Base-by-base conservation (phyloP, 37 sponge, comb jelly and placozoan genomes). In the Eunapius fragilis region DNA sequence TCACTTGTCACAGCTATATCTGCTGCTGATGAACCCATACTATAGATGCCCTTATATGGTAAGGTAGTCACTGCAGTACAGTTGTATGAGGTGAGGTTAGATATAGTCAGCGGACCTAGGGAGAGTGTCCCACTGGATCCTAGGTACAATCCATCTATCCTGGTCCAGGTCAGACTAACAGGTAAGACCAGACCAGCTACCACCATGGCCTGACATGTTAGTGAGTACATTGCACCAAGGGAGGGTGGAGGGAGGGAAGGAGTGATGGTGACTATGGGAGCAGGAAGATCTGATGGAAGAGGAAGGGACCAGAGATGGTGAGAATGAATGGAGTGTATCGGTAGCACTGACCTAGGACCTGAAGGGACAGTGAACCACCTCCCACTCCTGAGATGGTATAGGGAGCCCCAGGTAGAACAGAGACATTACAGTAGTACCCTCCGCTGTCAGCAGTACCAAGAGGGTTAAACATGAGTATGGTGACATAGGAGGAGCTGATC, bases 391-490 rank as follows among this genome's bases (percentile, higher is more conserved):
- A 58, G 58, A 58, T 58, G 58, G 14, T 17, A 11, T 58, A 58
- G 14, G 58, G 7, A 58, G 58, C 1, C 7, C 17, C 58, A 58
- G 58, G 58, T 58, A 17, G 58, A 11, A 58, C 75, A 75, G 31
- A 26, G 19, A 50, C 91, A 33, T 68, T 72, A 76, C 91, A 90
- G 23, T 28, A 32, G 71, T 90, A 90, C 67, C 17, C 31, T 26
- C 91, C 91, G 12, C 82, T 76, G 36, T 86, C 87, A 14, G 81
- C 35, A 14, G 31, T 75, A 35, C 34, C 34, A 2, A 75, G 32
- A 6, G 75, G 31, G 75, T 25, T 31, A 31, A 75, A 75, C 19
- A 58, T 58, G 58, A 58, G 58, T 58, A 19, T 58, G 58, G 58
- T 58, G 58, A 58, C 58, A 58, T 58, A 58, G 58, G 58, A 58